Percentiles rank a stretch among this genome's conserved stretches.
Evolutionary conservation across 2,113 vertebrate species (phyloP).

Genomic region (Hippocampus abdominalis): DNA sequence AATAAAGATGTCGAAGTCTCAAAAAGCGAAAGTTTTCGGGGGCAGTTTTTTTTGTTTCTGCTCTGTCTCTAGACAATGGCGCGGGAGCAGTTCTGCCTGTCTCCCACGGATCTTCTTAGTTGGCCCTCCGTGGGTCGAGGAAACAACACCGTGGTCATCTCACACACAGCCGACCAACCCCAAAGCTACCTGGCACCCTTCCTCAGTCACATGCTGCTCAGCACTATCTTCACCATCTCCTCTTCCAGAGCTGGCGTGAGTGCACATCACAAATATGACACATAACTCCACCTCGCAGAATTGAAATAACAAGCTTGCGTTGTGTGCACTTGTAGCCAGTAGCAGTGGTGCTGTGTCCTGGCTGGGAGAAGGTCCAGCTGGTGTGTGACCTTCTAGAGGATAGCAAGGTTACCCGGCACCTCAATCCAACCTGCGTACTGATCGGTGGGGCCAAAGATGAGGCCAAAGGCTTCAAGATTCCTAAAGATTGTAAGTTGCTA

Average conservation of each 20-base stretch:
- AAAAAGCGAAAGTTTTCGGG: too few species aligned
- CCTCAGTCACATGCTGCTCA: conserved; percentile 76
- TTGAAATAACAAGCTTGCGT: background rate
- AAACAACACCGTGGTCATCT: conserved; percentile 77
- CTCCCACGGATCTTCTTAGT: conserved; percentile 73
- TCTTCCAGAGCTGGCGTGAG: conserved; percentile 77
- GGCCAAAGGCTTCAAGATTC: conserved; percentile 71
- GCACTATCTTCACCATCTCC: conserved; percentile 38
- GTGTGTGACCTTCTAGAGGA: conserved; percentile 77
- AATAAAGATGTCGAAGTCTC: too few species aligned
- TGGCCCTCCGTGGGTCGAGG: conserved; percentile 84
- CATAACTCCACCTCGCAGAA: background rate
- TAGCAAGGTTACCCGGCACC: conserved; percentile 37
- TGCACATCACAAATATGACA: background rate
- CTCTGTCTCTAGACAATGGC: conserved; percentile 70
- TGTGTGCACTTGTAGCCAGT: conserved; percentile 72
- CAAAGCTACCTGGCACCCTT: conserved; percentile 81
- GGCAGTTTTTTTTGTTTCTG: too few species aligned
- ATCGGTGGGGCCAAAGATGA: conserved; percentile 78
- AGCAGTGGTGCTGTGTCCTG: conserved; percentile 83
- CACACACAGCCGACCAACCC: conserved; percentile 72
- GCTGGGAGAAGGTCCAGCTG: conserved; percentile 83
- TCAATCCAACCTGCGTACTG: conserved; percentile 73
- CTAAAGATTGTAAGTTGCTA: conserved; percentile 77
- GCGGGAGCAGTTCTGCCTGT: conserved; percentile 59